Conservation (phyloP, 2,888 invertebrate genomes). For the Stenoptilia bipunctidactyla region DNA sequence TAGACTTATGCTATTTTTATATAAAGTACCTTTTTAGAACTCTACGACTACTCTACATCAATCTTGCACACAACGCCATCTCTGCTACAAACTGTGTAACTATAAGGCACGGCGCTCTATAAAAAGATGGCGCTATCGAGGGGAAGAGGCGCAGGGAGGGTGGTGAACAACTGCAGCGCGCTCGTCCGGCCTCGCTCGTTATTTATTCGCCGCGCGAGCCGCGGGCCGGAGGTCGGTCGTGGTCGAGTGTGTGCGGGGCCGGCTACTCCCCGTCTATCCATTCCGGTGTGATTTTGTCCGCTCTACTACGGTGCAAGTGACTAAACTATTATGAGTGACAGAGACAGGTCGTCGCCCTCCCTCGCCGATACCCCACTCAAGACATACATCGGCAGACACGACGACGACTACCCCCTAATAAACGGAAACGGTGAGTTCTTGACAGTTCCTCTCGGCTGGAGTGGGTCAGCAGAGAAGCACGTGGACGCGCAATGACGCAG, state of each 20-base stretch:
- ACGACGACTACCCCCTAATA: slow-evolving; percentile 83
- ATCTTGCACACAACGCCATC: neutral
- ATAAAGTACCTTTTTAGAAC: too few species aligned
- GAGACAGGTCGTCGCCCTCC: slow-evolving; percentile 90
- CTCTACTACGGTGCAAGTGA: slow-evolving; percentile 49
- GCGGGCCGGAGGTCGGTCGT: slow-evolving; percentile 69
- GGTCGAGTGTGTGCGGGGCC: slow-evolving; percentile 55
- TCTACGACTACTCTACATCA: too few species aligned
- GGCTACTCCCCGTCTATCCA: slow-evolving; percentile 43
- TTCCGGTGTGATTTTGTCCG: slow-evolving; percentile 42
- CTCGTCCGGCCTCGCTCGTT: slow-evolving; percentile 15
- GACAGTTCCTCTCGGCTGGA: slow-evolving; percentile 13
- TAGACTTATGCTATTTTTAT: too few species aligned
- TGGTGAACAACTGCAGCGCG: neutral
- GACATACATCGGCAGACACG: slow-evolving; percentile 87
- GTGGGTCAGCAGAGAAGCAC: slow-evolving; percentile 18
- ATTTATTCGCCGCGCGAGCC: slow-evolving; percentile 67
- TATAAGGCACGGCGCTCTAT: slow-evolving; percentile 6
- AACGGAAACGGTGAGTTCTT: slow-evolving; percentile 78
- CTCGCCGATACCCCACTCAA: slow-evolving; percentile 89
- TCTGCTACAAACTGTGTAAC: slow-evolving; percentile 5
- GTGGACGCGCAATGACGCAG: slow-evolving; percentile 14
- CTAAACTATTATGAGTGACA: slow-evolving; percentile 89
- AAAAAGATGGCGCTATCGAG: too few species aligned
- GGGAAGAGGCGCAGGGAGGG: slow-evolving; percentile 4